Evolutionary conservation across 1,140 invertebrate species (phyloP).

Genomic region (Eurosta solidaginis): DNA sequence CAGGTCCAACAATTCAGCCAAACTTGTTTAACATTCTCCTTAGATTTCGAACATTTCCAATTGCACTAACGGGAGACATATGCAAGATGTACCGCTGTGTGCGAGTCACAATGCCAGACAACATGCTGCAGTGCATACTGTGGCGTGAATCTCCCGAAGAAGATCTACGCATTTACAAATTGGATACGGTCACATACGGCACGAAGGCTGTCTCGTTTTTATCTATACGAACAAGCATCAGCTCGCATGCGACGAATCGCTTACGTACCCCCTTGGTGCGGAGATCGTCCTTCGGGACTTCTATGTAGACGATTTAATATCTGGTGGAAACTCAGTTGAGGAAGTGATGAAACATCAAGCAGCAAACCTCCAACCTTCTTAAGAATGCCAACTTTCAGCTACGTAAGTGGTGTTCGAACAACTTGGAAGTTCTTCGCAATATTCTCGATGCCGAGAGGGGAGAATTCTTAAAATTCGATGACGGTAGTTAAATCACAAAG

Average conservation of each 20-base stretch:
- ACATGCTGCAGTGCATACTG: constrained; percentile 53
- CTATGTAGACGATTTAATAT: constrained; percentile 60
- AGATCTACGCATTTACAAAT: constrained; percentile 33
- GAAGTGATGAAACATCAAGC: constrained; percentile 40
- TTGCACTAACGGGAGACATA: neutral
- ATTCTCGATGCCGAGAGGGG: constrained; percentile 32
- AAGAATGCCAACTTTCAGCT: constrained; percentile 40
- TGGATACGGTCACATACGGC: constrained; percentile 54
- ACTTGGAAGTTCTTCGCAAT: constrained; percentile 31
- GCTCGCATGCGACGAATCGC: constrained; percentile 44
- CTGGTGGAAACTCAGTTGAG: constrained; percentile 47
- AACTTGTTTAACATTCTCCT: neutral
- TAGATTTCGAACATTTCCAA: neutral
- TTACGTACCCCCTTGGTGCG: constrained; percentile 41
- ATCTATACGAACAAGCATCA: constrained; percentile 45
- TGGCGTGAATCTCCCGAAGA: constrained; percentile 49
- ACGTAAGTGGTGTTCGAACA: constrained; percentile 45
- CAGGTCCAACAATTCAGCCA: no score
- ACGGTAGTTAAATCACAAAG: constrained; percentile 20
- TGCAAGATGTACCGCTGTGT: neutral
- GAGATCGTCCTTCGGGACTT: constrained; percentile 44
- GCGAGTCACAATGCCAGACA: neutral
- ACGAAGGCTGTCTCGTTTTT: constrained; percentile 54
- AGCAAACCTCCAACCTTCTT: constrained; percentile 38
- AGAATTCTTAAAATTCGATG: neutral